A percentile compares a stretch with the other conserved stretches of the same genome.
Conservation (phyloP, 2,113 vertebrate species). For the Nibea coibor region DNA sequence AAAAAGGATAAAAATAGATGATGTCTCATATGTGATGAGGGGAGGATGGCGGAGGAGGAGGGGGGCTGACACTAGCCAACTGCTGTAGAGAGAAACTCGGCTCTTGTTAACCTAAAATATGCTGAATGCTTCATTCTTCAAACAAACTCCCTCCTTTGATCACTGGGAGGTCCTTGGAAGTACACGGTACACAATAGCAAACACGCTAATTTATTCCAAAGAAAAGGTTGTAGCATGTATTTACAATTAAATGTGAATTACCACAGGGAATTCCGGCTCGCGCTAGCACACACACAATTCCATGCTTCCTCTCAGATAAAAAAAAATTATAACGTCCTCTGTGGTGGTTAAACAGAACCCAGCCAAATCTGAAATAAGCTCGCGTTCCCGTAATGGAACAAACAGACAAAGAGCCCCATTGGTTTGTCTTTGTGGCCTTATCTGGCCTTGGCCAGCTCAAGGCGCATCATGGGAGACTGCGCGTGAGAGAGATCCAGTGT, state of each 20-base stretch:
- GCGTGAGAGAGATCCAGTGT: conserved; percentile 57
- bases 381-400: conserved; percentile 69
- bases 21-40: conserved; percentile 56
- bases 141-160: conserved; percentile 82
- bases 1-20: conserved; percentile 66
- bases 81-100: conserved; percentile 56
- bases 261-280: conserved; percentile 60
- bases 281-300: conserved; percentile 20
- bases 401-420: conserved; percentile 72
- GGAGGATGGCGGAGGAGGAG: conserved; percentile 15
- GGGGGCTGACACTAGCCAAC: conserved; percentile 60
- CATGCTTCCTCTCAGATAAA: conserved; percentile 48
- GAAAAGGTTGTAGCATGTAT: conserved; percentile 78
- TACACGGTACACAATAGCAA: conserved; percentile 73
- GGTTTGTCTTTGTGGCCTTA: conserved; percentile 79
- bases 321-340: conserved; percentile 58
- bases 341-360: conserved; percentile 50
- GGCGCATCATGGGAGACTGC: conserved; percentile 50
- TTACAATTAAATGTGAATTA: conserved; percentile 79
- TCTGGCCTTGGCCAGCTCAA: conserved; percentile 73
- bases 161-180: conserved; percentile 73
- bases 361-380: conserved; percentile 65
- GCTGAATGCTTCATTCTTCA: conserved; percentile 78
- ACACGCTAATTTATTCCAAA: conserved; percentile 82
- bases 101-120: conserved; percentile 82